Base-by-base conservation (phyloP, 2,113 vertebrate species). In the Actenoides lindsayi region DNA sequence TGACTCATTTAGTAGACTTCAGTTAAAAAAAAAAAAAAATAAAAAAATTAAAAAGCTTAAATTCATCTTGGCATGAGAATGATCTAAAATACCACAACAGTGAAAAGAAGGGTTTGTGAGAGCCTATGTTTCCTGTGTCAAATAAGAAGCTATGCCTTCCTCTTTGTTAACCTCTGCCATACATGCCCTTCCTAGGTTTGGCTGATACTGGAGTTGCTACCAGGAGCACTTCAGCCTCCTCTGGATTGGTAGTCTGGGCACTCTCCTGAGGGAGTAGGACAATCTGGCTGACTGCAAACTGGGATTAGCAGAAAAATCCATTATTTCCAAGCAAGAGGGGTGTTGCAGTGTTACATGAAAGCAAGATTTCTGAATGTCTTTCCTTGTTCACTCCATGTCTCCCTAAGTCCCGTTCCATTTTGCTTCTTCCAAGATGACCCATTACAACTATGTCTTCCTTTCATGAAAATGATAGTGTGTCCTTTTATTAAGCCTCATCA, bases 231-330 rank as follows among this genome's bases (percentile, higher is more conserved):
- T 71, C 30, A 42, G 53, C 37, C 42, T 64, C 48, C 42, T 84
- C 9, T 31, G 48, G 44, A 5, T 6, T 46, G 6, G 41, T 39
- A 62, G 33, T 33, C 16, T 76, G 37, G 33, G 33, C 21, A 4
- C 10, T 50, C 17, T 41, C 24, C 41, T 69, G 39, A 75, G n/a
- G n/a, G 44, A 83, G 12, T 48, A 33, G 37, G n/a, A 35, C 27
- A 18, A 2, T 5, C 9, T 39, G 33, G 27, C n/a, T 83, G 83
- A 57, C 76, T 46, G 54, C 56, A 48, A 75, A 80, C 33, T 30
- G n/a, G 0, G 4, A n/a, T 10, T 64, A 28, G 9, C 30, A 83
- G 56, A 54, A 80, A 69, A 83, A 69, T 42, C 18, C 1, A 0
- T 70, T 50, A 23, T 39, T 17, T 89, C 50, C 51, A 53, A 53